Conservation (phyloP, 2,888 invertebrate genomes). For the Rhagonycha fulva region DNA sequence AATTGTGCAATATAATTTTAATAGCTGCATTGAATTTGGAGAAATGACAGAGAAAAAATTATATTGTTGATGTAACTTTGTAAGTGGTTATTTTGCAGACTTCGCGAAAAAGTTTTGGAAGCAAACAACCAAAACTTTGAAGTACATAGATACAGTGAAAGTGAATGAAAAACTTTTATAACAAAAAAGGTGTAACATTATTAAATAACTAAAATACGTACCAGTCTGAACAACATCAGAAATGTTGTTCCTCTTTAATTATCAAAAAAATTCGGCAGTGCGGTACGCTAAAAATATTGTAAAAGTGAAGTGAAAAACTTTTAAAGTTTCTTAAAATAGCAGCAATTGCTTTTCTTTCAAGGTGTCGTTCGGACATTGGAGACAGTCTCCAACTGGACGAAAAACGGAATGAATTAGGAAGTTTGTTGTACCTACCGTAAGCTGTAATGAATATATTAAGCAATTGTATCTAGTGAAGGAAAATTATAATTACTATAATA, state of each 20-base stretch:
- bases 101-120: no score
- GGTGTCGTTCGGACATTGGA: background rate
- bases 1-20: no score
- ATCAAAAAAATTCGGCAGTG: background rate
- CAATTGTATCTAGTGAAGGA: background rate
- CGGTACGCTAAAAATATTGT: background rate
- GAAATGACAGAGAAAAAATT: no score
- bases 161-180: no score
- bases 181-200: background rate
- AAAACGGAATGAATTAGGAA: background rate
- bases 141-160: no score
- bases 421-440: background rate
- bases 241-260: background rate
- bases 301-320: background rate
- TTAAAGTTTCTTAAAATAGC: background rate
- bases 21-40: no score
- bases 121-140: no score
- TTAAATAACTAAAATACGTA: background rate
- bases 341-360: background rate
- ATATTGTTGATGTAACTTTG: no score
- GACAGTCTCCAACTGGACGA: background rate
- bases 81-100: no score
- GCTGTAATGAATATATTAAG: background rate
- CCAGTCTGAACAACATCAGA: background rate
- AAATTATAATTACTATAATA: background rate